Evolutionary conservation across 2,797 vertebrate genomes (phyloP).

Genomic region (Phyllotis vaccarum): DNA sequence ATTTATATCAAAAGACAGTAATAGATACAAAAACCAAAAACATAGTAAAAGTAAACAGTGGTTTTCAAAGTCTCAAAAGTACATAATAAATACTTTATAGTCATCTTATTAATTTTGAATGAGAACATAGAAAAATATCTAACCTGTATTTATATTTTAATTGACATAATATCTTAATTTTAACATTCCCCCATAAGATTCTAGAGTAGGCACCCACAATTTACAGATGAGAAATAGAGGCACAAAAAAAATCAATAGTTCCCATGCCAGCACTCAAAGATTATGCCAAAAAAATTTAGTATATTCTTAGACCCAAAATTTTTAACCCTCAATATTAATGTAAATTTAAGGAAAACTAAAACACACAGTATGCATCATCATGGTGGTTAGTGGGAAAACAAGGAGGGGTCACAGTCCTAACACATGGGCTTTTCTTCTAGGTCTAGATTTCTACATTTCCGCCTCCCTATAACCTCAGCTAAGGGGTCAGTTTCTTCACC

Average conservation of each 20-base stretch:
- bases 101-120: slow-evolving; percentile 1
- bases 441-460: not conserved
- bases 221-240: slow-evolving; percentile 37
- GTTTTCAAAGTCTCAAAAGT: slow-evolving; percentile 5
- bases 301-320: not conserved
- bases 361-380: not conserved
- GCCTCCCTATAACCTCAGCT: not conserved
- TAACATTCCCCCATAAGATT: not conserved
- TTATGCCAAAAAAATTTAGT: not conserved
- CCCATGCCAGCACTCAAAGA: not conserved
- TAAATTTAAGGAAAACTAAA: slow-evolving; percentile 4
- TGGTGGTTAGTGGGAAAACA: not conserved
- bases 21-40: not conserved
- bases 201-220: not conserved
- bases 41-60: not conserved
- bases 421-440: not conserved
- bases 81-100: not conserved
- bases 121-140: not conserved
- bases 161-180: slow-evolving; percentile 12
- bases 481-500: slow-evolving; percentile 63
- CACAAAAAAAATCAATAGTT: slow-evolving; percentile 7
- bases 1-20: not conserved
- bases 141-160: not conserved
- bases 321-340: not conserved
- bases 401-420: not conserved